Evolutionary conservation across 1,140 invertebrate genomes (phyloP).

Genomic region (Pseudoatta argentina): DNA sequence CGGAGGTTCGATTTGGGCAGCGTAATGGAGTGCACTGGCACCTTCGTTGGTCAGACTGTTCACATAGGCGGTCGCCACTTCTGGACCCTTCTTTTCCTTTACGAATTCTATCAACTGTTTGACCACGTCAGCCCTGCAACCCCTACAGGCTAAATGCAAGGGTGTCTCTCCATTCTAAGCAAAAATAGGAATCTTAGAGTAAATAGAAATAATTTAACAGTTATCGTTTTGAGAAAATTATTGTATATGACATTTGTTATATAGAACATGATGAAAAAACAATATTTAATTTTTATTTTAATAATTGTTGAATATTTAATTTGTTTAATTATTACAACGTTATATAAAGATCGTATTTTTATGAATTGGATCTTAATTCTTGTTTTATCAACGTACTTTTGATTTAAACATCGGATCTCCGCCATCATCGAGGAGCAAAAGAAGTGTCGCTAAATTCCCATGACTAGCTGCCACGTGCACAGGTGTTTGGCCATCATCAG

Average conservation of each 20-base stretch:
- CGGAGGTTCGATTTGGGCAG: slow-evolving; percentile 92
- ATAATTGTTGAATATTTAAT: neutral
- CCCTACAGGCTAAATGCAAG: slow-evolving; percentile 95
- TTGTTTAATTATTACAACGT: neutral
- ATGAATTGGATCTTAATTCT: slow-evolving; percentile 3
- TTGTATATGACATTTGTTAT: neutral
- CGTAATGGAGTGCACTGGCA: slow-evolving; percentile 97
- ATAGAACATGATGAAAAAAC: neutral
- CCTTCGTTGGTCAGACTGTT: slow-evolving; percentile 96
- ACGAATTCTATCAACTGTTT: slow-evolving; percentile 94
- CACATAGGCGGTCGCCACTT: slow-evolving; percentile 91
- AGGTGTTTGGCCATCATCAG: slow-evolving; percentile 97
- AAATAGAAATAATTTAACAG: neutral
- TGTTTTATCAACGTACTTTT: slow-evolving; percentile 88
- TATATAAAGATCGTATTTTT: neutral
- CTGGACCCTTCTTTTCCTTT: slow-evolving; percentile 90
- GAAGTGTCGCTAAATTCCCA: slow-evolving; percentile 94
- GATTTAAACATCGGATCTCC: slow-evolving; percentile 96
- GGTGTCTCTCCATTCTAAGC: slow-evolving; percentile 97
- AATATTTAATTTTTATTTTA: too few species aligned
- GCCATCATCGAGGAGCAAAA: slow-evolving; percentile 95
- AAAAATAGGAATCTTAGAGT: neutral
- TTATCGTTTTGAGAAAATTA: neutral
- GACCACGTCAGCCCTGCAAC: slow-evolving; percentile 95
- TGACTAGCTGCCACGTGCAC: slow-evolving; percentile 96